Evolutionary conservation across 2,888 invertebrate species (phyloP), one percentile per base, ranked within the genome.

Genomic region (Aspidiotus destructor): DNA sequence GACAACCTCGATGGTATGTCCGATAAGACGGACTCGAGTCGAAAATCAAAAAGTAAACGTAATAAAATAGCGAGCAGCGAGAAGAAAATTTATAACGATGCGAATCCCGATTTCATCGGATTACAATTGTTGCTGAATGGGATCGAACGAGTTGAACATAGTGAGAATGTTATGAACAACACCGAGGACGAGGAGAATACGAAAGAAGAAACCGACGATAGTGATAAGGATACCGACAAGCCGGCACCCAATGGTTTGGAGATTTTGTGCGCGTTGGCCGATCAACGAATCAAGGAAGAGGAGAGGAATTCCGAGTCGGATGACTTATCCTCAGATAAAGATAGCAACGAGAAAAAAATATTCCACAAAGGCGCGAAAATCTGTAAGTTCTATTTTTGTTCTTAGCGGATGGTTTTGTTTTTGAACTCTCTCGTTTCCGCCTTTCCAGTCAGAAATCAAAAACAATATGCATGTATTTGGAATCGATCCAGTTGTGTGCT

Each of bases 41-140:
- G 11, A 48, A 48, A 48, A n/a, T 13, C 48, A 6, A 48, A 48
- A 48, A 13, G 48, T n/a, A 48, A 48, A 48, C n/a, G 11, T 48
- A 28, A 28, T 28, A 28, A 28, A 28, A 28, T 28, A 28, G 48
- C 40, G 60, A 7, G 41, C 3, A 40, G 10, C 10, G 60, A n/a
- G n/a, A 62, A 10, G 5, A 41, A 16, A 10, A 9, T 16, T 7
- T n/a, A 16, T 17, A 15, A 9, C 11, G 55, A 55, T 8, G 17
- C 41, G 41, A 58, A n/a, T 48, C 71, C 71, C 0, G 90, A 91
- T 75, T 79, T 90, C 8, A 89, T 89, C 73, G 92, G 92, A 0
- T 78, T 92, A 44, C 89, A 92, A 76, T 77, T 92, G 54, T 77
- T 92, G 40, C 91, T 91, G 0, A 91, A 91, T 74, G 91, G 91